Conservation (phyloP, 1,140 invertebrate species). For the Conopomorpha cramerella region DNA sequence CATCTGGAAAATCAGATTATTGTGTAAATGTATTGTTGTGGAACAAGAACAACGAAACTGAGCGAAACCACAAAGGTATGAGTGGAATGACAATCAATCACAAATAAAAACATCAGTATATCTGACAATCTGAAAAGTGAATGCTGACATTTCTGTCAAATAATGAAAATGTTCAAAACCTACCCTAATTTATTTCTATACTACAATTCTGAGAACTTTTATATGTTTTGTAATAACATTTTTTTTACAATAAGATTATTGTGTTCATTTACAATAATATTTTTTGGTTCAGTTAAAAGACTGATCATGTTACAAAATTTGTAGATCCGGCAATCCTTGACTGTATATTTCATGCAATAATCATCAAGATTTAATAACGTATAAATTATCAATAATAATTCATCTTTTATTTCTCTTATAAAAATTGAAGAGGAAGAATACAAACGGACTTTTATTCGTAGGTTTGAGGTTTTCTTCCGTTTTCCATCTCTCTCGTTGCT, state of each 20-base stretch:
- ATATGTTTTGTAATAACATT: neutral
- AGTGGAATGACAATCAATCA: neutral
- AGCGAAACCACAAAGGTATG: neutral
- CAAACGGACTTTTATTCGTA: no score
- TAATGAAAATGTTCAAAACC: neutral
- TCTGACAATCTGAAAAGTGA: neutral
- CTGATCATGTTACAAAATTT: no score
- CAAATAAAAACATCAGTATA: neutral
- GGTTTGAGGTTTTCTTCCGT: neutral
- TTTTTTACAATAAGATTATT: no score
- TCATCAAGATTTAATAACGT: no score
- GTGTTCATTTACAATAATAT: no score
- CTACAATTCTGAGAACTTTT: neutral
- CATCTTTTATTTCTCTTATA: no score
- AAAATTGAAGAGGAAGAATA: no score
- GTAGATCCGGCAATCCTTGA: no score
- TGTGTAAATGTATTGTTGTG: slow-evolving; percentile 3
- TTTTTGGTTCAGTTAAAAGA: no score
- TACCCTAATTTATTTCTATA: neutral
- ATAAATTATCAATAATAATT: no score
- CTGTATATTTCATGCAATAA: no score
- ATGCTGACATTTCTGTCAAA: neutral
- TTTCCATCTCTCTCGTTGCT: neutral
- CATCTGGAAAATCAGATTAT: slow-evolving; percentile 1
- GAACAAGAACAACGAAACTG: slow-evolving; percentile 2